Evolutionary conservation across 1,140 invertebrate species (phyloP), one percentile per base, ranked within the genome.

Genomic region (Cyclargus thomasi): DNA sequence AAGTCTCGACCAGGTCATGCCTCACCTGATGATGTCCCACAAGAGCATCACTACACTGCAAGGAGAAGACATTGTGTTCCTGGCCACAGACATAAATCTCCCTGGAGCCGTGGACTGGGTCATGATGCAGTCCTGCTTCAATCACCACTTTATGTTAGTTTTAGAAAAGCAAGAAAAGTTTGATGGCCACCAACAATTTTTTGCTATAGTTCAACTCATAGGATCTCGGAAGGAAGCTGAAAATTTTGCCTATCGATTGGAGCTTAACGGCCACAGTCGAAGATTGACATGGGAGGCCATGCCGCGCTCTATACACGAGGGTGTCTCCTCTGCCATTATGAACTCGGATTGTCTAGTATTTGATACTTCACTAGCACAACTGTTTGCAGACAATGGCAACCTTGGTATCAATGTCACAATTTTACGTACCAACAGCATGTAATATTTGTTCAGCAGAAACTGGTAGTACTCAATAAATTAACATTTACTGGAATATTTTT

Each of bases 81-180:
- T 99, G 74, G 99, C 99, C 1, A 99, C 99, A 53, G 99, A 99
- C 91, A 99, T 99, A 64, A 99, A 99, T 92, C 92, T 99, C 71
- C 98, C 98, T 63, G 99, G 99, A 68, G 99, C 99, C 67, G 99
- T 99, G 1, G 99, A 99, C 86, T 99, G 99, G 99, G 99, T 99
- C 0, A 99, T 99, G 99, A 99, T 99, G 98, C 99, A 99, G 86
- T 98, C 97, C 10, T 99, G 99, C 91, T 99, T 99, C 89, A 97
- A 97, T 66, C 97, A 99, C 84, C 97, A 99, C 90, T 99, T 99
- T 86, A 99, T 99, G 98, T 92, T 99, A 67, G 98, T 99, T 17
- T 92, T 99, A 23, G 99, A 99, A 91, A 99, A 99, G 90, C 99
- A 99, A 91, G 98, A 99, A 80, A 99, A 99, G 85, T 97, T 95